Conservation (phyloP, 2,888 invertebrate species). For the Cheilosia vulpina region DNA sequence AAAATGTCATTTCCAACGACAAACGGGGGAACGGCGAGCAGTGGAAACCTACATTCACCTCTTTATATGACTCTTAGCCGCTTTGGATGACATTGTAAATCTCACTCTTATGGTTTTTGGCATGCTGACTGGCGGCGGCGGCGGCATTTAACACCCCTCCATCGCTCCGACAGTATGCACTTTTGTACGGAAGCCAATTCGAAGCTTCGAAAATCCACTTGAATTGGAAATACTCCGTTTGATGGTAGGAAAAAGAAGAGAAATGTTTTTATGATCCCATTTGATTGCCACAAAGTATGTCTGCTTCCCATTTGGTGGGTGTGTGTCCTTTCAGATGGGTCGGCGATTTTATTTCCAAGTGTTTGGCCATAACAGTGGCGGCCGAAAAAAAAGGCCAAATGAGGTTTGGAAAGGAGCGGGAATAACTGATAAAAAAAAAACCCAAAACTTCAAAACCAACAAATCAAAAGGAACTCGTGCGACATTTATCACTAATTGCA, state of each 20-base stretch:
- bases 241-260: conserved; percentile 11
- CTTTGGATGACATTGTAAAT: conserved; percentile 63
- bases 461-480: no score
- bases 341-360: conserved; percentile 11
- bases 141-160: conserved; percentile 21
- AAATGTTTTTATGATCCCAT: conserved; percentile 14
- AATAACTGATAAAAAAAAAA: no score
- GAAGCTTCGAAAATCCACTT: conserved; percentile 17
- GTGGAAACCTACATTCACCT: conserved; percentile 37
- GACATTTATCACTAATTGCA: no score
- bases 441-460: no score
- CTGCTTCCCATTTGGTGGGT: conserved; percentile 22
- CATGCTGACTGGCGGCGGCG: conserved; percentile 45
- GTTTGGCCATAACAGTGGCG: background rate
- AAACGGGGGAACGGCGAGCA: conserved; percentile 6
- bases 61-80: conserved; percentile 58
- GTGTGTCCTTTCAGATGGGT: background rate
- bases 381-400: no score
- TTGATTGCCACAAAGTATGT: conserved; percentile 41
- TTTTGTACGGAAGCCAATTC: conserved; percentile 41
- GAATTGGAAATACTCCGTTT: conserved; percentile 37
- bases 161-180: conserved; percentile 23
- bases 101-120: conserved; percentile 61
- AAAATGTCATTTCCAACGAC: conserved; percentile 46
- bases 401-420: no score